Conservation (phyloP, 2,797 vertebrate species). For the Sebastes oblongus region DNA sequence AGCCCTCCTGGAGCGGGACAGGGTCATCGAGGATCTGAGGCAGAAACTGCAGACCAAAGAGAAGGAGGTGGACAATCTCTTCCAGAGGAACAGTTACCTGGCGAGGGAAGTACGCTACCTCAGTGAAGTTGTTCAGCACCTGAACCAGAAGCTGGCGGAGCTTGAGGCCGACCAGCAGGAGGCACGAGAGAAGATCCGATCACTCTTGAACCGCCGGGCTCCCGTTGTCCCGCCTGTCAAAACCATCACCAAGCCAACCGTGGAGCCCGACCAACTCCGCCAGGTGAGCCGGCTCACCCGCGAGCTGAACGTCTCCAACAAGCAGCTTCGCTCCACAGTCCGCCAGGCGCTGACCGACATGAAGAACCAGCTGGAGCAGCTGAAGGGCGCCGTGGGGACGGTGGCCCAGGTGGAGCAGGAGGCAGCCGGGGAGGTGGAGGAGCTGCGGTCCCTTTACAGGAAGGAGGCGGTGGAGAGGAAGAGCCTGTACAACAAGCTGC, state of each 20-base stretch:
- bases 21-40: conserved; percentile 66
- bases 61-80: conserved; percentile 55
- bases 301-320: conserved; percentile 66
- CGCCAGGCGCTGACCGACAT: conserved; percentile 52
- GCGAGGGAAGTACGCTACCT: conserved; percentile 59
- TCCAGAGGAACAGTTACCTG: conserved; percentile 69
- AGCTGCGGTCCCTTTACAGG: conserved; percentile 68
- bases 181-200: conserved; percentile 59
- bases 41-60: conserved; percentile 63
- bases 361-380: conserved; percentile 53
- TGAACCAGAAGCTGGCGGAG: conserved; percentile 65
- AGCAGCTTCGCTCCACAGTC: conserved; percentile 60
- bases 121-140: conserved; percentile 54
- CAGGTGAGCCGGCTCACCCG: conserved; percentile 51
- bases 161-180: conserved; percentile 69
- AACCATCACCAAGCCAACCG: neutral
- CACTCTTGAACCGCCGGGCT: conserved; percentile 41
- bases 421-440: conserved; percentile 44
- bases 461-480: conserved; percentile 71
- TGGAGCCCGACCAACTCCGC: conserved; percentile 48
- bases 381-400: conserved; percentile 27
- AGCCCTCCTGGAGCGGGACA: conserved; percentile 67
- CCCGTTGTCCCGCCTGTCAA: neutral
- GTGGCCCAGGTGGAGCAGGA: conserved; percentile 38
- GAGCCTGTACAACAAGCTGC: conserved; percentile 72